Percentiles rank a stretch among this genome's conserved stretches.
Evolutionary conservation across 2,888 invertebrate species (phyloP).

Genomic region (Cistogaster globosa): DNA sequence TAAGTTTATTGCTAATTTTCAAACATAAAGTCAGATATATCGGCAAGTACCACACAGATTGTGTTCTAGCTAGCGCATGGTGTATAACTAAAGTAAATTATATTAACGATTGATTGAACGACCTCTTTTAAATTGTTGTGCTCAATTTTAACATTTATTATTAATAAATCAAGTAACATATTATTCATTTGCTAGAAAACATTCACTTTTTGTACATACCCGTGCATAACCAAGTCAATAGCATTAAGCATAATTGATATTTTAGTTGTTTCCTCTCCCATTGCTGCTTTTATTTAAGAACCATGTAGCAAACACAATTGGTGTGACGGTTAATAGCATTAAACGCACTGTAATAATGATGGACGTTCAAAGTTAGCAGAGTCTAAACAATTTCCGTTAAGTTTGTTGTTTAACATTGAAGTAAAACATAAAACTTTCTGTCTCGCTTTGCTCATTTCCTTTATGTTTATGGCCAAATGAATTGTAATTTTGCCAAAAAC

Average conservation of each 20-base stretch:
- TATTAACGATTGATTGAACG: no score
- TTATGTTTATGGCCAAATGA: constrained; percentile 58
- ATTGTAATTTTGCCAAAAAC: constrained; percentile 48
- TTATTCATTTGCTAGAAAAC: no score
- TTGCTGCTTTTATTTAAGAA: constrained; percentile 29
- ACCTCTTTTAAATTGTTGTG: no score
- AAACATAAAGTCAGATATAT: no score
- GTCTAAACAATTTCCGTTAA: constrained; percentile 67
- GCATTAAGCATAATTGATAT: constrained; percentile 67
- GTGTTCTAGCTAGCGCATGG: no score
- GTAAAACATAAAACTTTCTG: constrained; percentile 57
- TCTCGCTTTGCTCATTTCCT: constrained; percentile 50
- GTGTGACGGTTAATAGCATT: constrained; percentile 50
- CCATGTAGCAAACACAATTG: constrained; percentile 59
- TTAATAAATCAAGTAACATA: no score
- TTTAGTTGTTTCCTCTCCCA: constrained; percentile 1
- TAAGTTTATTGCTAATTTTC: no score
- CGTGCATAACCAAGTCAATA: constrained; percentile 55
- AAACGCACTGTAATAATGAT: constrained; percentile 57
- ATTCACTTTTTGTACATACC: no score
- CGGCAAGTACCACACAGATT: no score
- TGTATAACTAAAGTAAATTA: no score
- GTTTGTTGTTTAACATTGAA: constrained; percentile 62
- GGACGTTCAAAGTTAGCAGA: constrained; percentile 64
- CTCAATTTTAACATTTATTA: constrained; percentile 9